phyloP scores from a whole-genome alignment of 2,888 invertebrate species.

The Meandrusa payeni region DNA sequence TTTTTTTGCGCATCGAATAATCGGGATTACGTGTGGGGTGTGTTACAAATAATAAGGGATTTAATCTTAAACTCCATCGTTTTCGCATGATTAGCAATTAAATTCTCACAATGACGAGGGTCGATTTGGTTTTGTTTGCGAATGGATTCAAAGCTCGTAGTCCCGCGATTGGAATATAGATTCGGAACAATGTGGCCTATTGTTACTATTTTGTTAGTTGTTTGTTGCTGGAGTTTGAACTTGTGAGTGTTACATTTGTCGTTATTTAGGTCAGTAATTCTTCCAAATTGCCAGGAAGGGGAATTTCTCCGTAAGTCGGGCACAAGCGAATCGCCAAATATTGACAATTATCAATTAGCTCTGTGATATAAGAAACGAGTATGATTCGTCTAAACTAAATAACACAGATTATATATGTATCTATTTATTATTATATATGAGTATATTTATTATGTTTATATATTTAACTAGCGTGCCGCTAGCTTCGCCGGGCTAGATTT shows the following conservation, averaged over 20 bases:
- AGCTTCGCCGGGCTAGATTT: too few relatives aligned
- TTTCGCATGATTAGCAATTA: slow-evolving; percentile 32
- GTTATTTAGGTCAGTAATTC: too few relatives aligned
- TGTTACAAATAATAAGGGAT: slow-evolving; percentile 26
- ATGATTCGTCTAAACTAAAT: too few relatives aligned
- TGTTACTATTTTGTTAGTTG: slow-evolving; percentile 26
- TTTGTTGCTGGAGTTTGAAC: slow-evolving; percentile 16
- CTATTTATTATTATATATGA: too few relatives aligned
- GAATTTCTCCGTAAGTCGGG: too few relatives aligned
- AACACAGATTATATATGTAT: too few relatives aligned
- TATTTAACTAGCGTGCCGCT: too few relatives aligned
- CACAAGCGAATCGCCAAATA: too few relatives aligned
- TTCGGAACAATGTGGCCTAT: slow-evolving; percentile 26
- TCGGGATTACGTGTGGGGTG: neutral
- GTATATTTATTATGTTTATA: too few relatives aligned
- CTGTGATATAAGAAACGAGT: too few relatives aligned
- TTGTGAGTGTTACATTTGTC: slow-evolving; percentile 10
- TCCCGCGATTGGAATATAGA: slow-evolving; percentile 29
- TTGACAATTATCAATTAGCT: too few relatives aligned
- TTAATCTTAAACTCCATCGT: slow-evolving; percentile 27
- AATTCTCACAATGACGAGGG: slow-evolving; percentile 29
- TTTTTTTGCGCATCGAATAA: neutral
- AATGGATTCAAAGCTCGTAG: slow-evolving; percentile 26
- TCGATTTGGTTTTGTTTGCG: slow-evolving; percentile 28
- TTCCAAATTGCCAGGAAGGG: too few relatives aligned